Evolutionary conservation across 2,888 invertebrate species (phyloP).

Genomic region (Psylliodes chrysocephalus): DNA sequence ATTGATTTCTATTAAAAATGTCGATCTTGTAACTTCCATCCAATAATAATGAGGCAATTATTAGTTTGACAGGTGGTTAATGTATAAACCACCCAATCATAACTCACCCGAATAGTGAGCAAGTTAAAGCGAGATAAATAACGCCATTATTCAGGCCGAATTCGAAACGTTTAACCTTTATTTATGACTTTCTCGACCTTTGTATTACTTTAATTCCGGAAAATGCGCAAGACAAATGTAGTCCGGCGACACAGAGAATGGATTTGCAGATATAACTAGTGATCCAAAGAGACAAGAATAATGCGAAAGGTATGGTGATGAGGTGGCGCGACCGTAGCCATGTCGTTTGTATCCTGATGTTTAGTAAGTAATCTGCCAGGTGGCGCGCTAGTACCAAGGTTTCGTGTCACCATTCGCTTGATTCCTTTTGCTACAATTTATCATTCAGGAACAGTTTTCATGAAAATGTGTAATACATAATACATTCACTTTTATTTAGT

Average conservation of each 20-base stretch:
- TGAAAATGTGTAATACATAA: no score
- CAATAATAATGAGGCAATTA: not conserved
- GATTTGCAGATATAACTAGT: not conserved
- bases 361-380: not conserved
- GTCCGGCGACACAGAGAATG: conserved; percentile 3
- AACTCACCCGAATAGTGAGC: not conserved
- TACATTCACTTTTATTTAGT: no score
- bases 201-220: conserved; percentile 47
- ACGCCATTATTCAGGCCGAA: conserved; percentile 5
- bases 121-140: conserved; percentile 15
- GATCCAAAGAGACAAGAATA: not conserved
- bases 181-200: conserved; percentile 35
- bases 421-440: not conserved
- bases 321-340: not conserved
- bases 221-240: conserved; percentile 57
- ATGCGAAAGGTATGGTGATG: not conserved
- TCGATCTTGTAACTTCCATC: no score
- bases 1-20: no score
- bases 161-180: conserved; percentile 5
- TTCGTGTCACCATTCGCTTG: not conserved
- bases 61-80: conserved; percentile 6
- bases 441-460: no score
- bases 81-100: not conserved
- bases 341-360: not conserved
- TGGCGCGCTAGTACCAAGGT: not conserved